Base-by-base conservation (phyloP, 2,888 invertebrate species). In the Galerucella calmariensis region DNA sequence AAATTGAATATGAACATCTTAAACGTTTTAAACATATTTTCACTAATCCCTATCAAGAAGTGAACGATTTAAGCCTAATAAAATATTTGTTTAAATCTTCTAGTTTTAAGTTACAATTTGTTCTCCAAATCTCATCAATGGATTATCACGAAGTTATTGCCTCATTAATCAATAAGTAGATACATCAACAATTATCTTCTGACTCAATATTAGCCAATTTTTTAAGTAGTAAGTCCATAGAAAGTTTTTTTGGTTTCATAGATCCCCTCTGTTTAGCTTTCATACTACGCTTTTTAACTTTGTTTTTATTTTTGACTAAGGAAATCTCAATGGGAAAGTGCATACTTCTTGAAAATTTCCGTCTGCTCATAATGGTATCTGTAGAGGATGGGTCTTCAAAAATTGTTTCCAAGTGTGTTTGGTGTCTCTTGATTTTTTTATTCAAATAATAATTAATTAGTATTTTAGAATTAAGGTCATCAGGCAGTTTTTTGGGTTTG, bases 401-500 rank as follows among this genome's bases (percentile, higher is more conserved):
- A 59, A 72, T 72, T 16, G 72, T 72, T 59, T 72, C 72, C 46
- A 72, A 59, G 48, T 58, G 20, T 16, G 66, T 59, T 16, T 20
- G 24, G 12, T 16, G 20, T 24, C 58, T 41, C 24, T 72, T 72
- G 12, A 72, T 59, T 72, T 59, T 72, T 44, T 61, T 72, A 67
- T 72, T 66, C 59, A 72, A 67, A 41, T 72, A 72, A 59, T 72
- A 72, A 66, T 67, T 72, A 6, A 72, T 61, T 1, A 72, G 35
- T 46, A 20, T 46, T 44, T 65, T 65, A 61, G 35, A 61, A 61
- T 61, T 61, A 27, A 35, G 61, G 44, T 65, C 46, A 10, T 65
- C 63, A 11, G 16, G 41, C 20, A 65, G 11, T 65, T 44, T 65
- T 46, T 65, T 65, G 3, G 63, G 63, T 11, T 44, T 65, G 20